Percentiles rank a stretch among this genome's conserved stretches.
phyloP scores from a whole-genome alignment of 2,113 vertebrate species.

The Rousettus leschenaultii region DNA sequence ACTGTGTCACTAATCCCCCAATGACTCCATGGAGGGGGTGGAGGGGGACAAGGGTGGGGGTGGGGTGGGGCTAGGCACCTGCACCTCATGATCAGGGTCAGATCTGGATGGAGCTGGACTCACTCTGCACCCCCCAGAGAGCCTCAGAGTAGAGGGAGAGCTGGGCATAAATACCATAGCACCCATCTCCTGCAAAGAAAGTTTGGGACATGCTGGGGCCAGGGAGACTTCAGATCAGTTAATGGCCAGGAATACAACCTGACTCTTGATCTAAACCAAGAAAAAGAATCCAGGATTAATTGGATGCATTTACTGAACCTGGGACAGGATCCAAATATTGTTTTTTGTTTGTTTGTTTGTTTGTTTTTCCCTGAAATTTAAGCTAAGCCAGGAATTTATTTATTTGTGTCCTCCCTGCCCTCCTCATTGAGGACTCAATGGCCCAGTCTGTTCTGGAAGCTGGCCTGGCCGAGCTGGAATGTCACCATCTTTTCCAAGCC shows the following conservation, averaged over 20 bases:
- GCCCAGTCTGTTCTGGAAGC: neutral
- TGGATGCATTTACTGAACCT: constrained; percentile 22
- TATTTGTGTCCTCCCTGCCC: neutral
- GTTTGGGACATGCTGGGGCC: neutral
- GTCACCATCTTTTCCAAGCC: neutral
- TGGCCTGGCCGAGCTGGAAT: neutral
- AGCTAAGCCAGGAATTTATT: neutral
- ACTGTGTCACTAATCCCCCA: too few relatives aligned
- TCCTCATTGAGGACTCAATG: neutral
- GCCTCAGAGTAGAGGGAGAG: neutral
- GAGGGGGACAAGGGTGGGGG: accelerated
- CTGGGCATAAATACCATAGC: accelerated
- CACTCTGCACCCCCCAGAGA: accelerated
- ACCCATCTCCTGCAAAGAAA: neutral
- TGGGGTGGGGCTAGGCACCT: too few relatives aligned
- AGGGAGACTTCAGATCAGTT: neutral
- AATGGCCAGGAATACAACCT: neutral
- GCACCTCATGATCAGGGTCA: too few relatives aligned
- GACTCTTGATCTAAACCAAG: neutral
- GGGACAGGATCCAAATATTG: neutral
- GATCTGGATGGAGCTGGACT: neutral
- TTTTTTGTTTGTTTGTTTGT: neutral
- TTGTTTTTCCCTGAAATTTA: constrained; percentile 15
- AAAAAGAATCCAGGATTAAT: neutral
- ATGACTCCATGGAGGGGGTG: accelerated